These are phyloP conservation scores for Penaeus indicus DNA, from an alignment of 1,140 invertebrate genomes.

Conservation along the genomic window DNA sequence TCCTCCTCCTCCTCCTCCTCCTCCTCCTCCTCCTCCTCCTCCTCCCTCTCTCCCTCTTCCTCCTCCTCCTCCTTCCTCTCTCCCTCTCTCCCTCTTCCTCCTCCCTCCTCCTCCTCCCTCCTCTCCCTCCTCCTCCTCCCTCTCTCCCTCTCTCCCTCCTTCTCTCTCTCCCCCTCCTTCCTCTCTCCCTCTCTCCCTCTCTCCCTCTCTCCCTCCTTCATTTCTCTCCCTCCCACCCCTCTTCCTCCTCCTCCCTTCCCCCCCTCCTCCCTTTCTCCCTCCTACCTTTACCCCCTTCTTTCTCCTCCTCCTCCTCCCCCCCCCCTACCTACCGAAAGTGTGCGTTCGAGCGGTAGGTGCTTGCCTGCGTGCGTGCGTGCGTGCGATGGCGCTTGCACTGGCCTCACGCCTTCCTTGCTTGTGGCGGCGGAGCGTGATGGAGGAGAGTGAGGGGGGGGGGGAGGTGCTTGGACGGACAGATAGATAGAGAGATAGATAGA, in stretches of 20 bases:
- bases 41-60: not conserved
- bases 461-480: not conserved
- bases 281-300: too few species aligned
- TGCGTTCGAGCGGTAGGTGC: not conserved
- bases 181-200: not conserved
- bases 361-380: conserved; percentile 16
- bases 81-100: not conserved
- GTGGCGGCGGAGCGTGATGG: too few species aligned
- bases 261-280: too few species aligned
- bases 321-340: not conserved
- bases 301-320: not conserved
- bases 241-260: too few species aligned
- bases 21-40: not conserved
- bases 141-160: conserved; percentile 4
- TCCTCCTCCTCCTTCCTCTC: not conserved
- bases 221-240: too few species aligned
- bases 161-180: not conserved
- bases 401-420: not conserved
- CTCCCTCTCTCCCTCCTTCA: too few species aligned
- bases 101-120: not conserved
- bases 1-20: not conserved
- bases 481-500: not conserved
- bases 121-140: not conserved
- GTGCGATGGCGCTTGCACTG: not conserved
- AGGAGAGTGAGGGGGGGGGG: too few species aligned